phyloP scores from a whole-genome alignment of 2,797 vertebrate species.

The Fundulus diaphanus region DNA sequence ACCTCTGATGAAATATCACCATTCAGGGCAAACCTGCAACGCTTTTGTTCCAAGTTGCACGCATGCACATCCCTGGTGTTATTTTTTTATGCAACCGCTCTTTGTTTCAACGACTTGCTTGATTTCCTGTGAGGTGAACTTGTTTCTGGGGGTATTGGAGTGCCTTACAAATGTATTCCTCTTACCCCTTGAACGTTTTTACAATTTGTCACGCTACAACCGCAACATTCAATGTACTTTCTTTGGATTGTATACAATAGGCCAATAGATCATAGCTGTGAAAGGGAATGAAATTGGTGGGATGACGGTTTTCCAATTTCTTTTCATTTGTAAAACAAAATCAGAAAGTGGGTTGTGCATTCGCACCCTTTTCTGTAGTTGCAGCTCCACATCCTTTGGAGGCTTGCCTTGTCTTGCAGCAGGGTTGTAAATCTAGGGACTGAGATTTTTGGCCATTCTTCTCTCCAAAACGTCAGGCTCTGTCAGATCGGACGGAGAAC shows the following conservation, averaged over 20 bases:
- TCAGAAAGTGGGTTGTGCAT: not conserved
- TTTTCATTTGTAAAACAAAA: not conserved
- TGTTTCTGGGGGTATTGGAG: not conserved
- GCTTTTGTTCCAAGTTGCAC: slow-evolving; percentile 42
- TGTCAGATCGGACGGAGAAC: not conserved
- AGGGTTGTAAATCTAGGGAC: not conserved
- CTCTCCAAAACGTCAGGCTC: not conserved
- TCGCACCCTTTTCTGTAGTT: not conserved
- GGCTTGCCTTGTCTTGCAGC: not conserved
- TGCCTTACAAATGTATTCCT: not conserved
- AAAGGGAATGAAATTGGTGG: not conserved
- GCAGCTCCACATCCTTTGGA: not conserved
- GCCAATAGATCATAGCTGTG: not conserved
- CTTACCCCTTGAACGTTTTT: not conserved
- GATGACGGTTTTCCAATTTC: not conserved
- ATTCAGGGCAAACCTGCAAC: slow-evolving; percentile 30
- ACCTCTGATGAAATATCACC: slow-evolving; percentile 30
- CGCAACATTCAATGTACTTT: too few relatives aligned
- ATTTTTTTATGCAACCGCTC: not conserved
- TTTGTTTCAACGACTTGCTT: not conserved
- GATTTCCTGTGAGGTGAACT: not conserved
- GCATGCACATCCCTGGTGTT: not conserved
- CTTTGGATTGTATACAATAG: not conserved
- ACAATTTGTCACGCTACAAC: not conserved
- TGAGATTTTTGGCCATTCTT: not conserved